These are phyloP conservation scores for Coreius guichenoti DNA, from an alignment of 2,797 vertebrate species.

Conservation along the genomic window DNA sequence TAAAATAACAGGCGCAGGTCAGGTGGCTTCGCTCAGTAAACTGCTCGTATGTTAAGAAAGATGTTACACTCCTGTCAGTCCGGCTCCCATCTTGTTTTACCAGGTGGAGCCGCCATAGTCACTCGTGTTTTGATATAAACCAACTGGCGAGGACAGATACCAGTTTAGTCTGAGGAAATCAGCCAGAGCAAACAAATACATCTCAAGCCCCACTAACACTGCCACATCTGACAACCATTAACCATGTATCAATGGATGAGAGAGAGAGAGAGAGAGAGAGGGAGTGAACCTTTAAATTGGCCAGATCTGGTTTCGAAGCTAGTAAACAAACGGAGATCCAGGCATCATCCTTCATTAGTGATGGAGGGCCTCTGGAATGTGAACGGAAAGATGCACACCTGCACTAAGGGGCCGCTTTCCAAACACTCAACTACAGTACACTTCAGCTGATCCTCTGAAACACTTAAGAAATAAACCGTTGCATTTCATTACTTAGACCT, in stretches of 20 bases:
- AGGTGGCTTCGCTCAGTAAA: conserved; percentile 74
- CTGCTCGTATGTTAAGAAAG: conserved; percentile 76
- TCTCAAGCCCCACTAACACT: conserved; percentile 70
- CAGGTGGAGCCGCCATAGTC: conserved; percentile 85
- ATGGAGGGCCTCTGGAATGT: conserved; percentile 54
- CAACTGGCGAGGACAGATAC: conserved; percentile 88
- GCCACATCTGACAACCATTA: conserved; percentile 92
- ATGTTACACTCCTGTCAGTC: conserved; percentile 80
- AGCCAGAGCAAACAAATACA: conserved; percentile 95
- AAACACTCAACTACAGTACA: not conserved
- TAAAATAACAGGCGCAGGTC: conserved; percentile 67
- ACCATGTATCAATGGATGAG: conserved; percentile 76
- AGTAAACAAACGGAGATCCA: conserved; percentile 86
- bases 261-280: conserved; percentile 53
- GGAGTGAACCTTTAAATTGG: conserved; percentile 63
- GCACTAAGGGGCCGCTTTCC: conserved; percentile 26
- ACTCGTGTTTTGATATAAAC: conserved; percentile 85
- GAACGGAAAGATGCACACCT: conserved; percentile 70
- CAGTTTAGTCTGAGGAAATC: conserved; percentile 88
- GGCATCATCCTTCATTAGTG: conserved; percentile 81
- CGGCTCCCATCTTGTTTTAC: conserved; percentile 87
- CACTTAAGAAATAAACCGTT: not conserved
- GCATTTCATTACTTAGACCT: not conserved
- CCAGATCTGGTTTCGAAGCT: conserved; percentile 81
- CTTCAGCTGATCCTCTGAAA: not conserved